These are phyloP conservation scores for zebrafish (Danio rerio) DNA, from an alignment of 2,113 vertebrate genomes.

Conservation along the genomic window GRCz12tu NC_133178.1:39438501-39439000, in stretches of 20 bases:
- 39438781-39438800: neutral
- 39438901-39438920: slow-evolving; percentile 86
- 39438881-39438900: slow-evolving; percentile 91
- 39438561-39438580: slow-evolving; percentile 97
- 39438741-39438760: slow-evolving; percentile 15
- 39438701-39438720: slow-evolving; percentile 96
- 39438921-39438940: slow-evolving; percentile 94
- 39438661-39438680: slow-evolving; percentile 99
- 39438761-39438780: neutral
- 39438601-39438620: slow-evolving; percentile 97
- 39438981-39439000: neutral
- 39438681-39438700: slow-evolving; percentile 99
- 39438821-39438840: neutral
- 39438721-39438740: slow-evolving; percentile 93
- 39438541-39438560: slow-evolving; percentile 95
- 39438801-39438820: neutral
- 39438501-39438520: slow-evolving; percentile 98
- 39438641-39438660: slow-evolving; percentile 99
- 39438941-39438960: slow-evolving; percentile 91
- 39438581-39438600: slow-evolving; percentile 93
- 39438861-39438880: slow-evolving; percentile 80
- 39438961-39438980: neutral
- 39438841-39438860: slow-evolving; percentile 14
- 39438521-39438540: slow-evolving; percentile 98
- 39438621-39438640: slow-evolving; percentile 98